Conservation (phyloP, 1,140 invertebrate species). For the Vanessa atalanta region DNA sequence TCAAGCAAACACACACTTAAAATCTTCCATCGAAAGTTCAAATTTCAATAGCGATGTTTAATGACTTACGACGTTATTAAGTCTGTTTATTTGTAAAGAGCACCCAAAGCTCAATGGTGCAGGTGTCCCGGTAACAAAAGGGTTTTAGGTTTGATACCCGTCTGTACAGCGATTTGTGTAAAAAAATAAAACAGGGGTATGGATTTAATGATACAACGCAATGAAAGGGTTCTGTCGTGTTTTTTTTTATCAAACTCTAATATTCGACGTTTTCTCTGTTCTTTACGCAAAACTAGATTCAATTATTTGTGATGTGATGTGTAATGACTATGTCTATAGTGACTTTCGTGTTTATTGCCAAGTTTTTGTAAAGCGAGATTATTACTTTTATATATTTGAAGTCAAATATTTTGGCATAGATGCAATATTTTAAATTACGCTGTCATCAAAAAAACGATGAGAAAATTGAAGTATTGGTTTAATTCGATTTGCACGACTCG, state of each 20-base stretch:
- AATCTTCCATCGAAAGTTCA: not conserved
- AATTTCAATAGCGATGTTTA: not conserved
- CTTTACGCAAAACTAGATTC: no score
- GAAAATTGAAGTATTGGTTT: no score
- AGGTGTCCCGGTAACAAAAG: conserved; percentile 74
- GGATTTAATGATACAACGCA: conserved; percentile 51
- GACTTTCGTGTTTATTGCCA: no score
- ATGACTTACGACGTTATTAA: conserved; percentile 38
- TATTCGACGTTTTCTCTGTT: no score
- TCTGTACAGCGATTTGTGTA: conserved; percentile 61
- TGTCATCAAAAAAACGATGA: no score
- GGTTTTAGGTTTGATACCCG: conserved; percentile 67
- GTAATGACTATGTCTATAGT: no score
- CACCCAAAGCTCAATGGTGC: conserved; percentile 69
- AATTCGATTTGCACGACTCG: no score
- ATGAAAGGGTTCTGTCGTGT: conserved; percentile 43
- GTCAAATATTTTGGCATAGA: no score
- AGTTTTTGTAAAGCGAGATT: no score
- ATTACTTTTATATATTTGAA: no score
- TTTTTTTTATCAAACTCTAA: conserved; percentile 23
- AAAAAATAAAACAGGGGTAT: conserved; percentile 53
- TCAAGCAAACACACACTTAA: not conserved
- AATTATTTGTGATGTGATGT: no score
- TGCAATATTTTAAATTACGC: no score
- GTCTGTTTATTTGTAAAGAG: conserved; percentile 62